These are phyloP conservation scores for Drosophila parthenogenetica DNA, from an alignment of 2,888 invertebrate species.

Conservation along the genomic window DNA sequence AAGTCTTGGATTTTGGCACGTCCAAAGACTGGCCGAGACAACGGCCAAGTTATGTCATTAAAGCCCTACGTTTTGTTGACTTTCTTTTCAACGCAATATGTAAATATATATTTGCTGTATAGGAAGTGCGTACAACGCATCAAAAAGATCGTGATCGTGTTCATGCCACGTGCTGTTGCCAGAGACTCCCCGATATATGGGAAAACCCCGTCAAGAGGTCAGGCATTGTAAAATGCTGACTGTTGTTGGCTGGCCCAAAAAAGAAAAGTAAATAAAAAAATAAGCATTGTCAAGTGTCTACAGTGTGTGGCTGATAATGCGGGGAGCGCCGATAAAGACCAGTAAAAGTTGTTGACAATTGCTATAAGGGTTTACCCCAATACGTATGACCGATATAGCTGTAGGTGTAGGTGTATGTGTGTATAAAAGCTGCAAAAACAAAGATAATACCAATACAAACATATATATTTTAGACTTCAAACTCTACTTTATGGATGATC, in stretches of 20 bases:
- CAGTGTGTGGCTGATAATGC: slow-evolving; percentile 27
- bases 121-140: slow-evolving; percentile 1
- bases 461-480: too few relatives aligned
- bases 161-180: slow-evolving; percentile 63
- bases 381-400: slow-evolving; percentile 10
- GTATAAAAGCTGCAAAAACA: background rate
- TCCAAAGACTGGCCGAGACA: slow-evolving; percentile 13
- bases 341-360: slow-evolving; percentile 59
- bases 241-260: slow-evolving; percentile 23
- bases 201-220: slow-evolving; percentile 55
- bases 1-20: slow-evolving; percentile 50
- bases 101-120: slow-evolving; percentile 53
- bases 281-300: slow-evolving; percentile 47
- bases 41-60: slow-evolving; percentile 65
- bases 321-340: slow-evolving; percentile 47
- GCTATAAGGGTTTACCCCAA: slow-evolving; percentile 51
- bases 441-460: too few relatives aligned
- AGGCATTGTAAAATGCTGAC: slow-evolving; percentile 34
- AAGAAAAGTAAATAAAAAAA: slow-evolving; percentile 6
- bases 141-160: slow-evolving; percentile 32
- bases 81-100: slow-evolving; percentile 71
- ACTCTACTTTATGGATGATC: too few relatives aligned
- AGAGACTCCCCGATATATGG: slow-evolving; percentile 24
- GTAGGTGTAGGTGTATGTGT: background rate
- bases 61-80: slow-evolving; percentile 60